Percentiles rank a stretch among this genome's conserved stretches.
These are phyloP conservation scores for Bombus difficillimus DNA, from an alignment of 1,140 invertebrate genomes.

Conservation along the genomic window DNA sequence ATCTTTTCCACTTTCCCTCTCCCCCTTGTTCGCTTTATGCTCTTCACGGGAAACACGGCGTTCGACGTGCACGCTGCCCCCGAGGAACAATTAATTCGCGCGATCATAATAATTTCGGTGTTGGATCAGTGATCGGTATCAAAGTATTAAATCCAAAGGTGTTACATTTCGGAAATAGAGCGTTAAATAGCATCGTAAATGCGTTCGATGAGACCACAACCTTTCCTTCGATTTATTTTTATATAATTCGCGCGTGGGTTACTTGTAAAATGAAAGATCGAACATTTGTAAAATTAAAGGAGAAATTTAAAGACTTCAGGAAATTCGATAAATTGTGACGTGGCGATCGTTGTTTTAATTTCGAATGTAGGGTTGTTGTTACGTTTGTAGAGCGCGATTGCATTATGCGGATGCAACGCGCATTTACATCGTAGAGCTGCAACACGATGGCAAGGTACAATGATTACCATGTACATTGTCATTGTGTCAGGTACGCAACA, in stretches of 20 bases:
- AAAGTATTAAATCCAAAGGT: too few species aligned
- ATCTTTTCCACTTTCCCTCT: background rate
- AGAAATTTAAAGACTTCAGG: background rate
- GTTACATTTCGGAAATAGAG: too few species aligned
- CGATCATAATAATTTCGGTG: slow-evolving; percentile 18
- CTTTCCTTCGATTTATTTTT: too few species aligned
- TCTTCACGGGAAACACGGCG: background rate
- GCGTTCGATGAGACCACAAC: background rate
- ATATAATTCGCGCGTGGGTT: too few species aligned
- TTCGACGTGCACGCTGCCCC: background rate
- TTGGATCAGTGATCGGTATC: too few species aligned
- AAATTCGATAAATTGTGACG: background rate
- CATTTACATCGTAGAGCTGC: background rate
- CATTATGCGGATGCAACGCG: background rate
- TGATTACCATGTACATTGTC: background rate
- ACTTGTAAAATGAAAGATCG: too few species aligned
- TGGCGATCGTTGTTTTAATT: background rate
- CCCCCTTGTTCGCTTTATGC: background rate
- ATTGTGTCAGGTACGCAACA: background rate
- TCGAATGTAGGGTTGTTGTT: background rate
- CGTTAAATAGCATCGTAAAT: background rate
- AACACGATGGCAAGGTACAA: background rate
- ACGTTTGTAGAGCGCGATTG: background rate
- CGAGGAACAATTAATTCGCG: slow-evolving; percentile 27
- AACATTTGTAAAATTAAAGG: too few species aligned